phyloP scores from a whole-genome alignment of 2,113 vertebrate species.

The Mixornis gularis region DNA sequence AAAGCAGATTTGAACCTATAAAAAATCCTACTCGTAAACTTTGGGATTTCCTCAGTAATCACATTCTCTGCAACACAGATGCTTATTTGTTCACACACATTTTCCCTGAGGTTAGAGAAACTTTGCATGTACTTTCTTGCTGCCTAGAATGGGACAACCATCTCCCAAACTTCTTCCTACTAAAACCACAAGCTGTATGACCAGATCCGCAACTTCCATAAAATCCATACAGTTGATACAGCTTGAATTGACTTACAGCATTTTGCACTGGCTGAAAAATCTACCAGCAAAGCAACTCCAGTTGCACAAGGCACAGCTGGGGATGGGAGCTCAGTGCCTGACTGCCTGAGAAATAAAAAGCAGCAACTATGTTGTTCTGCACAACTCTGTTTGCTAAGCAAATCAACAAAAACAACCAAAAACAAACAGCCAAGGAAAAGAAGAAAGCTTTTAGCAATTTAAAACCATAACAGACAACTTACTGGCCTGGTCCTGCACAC shows the following conservation, averaged over 20 bases:
- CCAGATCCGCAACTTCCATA: background rate
- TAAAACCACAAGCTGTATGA: background rate
- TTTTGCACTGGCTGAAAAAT: background rate
- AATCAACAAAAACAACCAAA: background rate
- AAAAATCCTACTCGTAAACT: background rate
- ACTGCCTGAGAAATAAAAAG: background rate
- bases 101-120: background rate
- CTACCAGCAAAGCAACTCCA: background rate
- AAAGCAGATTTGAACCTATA: background rate
- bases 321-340: background rate
- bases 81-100: background rate
- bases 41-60: slow-evolving; percentile 14
- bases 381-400: background rate
- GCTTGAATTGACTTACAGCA: background rate
- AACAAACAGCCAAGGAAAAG: background rate
- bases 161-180: background rate
- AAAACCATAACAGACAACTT: background rate
- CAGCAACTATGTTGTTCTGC: background rate
- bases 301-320: background rate
- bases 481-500: background rate
- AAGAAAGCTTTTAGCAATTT: background rate
- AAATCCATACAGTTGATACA: background rate
- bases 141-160: background rate
- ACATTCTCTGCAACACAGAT: background rate
- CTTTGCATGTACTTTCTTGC: background rate